Evolutionary conservation across 2,113 vertebrate species (phyloP).

Genomic region (Tragelaphus scriptus): DNA sequence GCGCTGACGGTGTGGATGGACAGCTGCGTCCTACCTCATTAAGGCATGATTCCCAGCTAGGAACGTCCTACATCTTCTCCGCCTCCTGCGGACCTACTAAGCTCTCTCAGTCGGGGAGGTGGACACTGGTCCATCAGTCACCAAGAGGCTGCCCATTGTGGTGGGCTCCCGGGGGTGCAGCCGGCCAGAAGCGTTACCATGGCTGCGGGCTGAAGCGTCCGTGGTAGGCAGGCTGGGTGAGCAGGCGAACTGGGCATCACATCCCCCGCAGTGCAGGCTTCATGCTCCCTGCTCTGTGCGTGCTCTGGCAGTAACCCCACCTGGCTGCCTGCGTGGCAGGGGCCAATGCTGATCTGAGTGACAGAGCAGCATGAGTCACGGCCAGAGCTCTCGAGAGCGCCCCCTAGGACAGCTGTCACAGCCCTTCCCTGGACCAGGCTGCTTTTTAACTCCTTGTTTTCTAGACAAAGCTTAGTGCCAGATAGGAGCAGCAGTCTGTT

Average conservation of each 20-base stretch:
- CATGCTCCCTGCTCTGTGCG: conserved; percentile 68
- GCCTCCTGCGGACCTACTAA: conserved; percentile 66
- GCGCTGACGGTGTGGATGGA: conserved; percentile 37
- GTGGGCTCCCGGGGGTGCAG: conserved; percentile 71
- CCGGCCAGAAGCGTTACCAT: conserved; percentile 81
- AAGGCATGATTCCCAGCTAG: conserved; percentile 40
- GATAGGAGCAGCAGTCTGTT: conserved; percentile 32
- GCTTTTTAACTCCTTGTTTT: conserved; percentile 69
- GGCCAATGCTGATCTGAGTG: conserved; percentile 74
- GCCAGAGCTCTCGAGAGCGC: conserved; percentile 78
- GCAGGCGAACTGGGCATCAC: conserved; percentile 62
- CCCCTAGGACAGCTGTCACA: conserved; percentile 79
- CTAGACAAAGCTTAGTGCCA: conserved; percentile 26
- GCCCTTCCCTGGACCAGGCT: conserved; percentile 53
- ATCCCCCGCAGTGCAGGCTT: conserved; percentile 83
- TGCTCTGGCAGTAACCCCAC: conserved; percentile 71
- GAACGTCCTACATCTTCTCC: conserved; percentile 64
- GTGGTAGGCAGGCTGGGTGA: conserved; percentile 62
- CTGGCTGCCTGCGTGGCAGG: conserved; percentile 75
- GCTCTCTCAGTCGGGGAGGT: conserved; percentile 37
- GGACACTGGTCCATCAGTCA: conserved; percentile 60
- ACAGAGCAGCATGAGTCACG: conserved; percentile 77
- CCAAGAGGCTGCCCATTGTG: conserved; percentile 63
- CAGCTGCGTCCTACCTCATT: conserved; percentile 69
- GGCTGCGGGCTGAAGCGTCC: conserved; percentile 76